Percentiles rank a stretch among this genome's conserved stretches.
Conservation (phyloP, 2,113 vertebrate genomes). For the Centropus unirufus region DNA sequence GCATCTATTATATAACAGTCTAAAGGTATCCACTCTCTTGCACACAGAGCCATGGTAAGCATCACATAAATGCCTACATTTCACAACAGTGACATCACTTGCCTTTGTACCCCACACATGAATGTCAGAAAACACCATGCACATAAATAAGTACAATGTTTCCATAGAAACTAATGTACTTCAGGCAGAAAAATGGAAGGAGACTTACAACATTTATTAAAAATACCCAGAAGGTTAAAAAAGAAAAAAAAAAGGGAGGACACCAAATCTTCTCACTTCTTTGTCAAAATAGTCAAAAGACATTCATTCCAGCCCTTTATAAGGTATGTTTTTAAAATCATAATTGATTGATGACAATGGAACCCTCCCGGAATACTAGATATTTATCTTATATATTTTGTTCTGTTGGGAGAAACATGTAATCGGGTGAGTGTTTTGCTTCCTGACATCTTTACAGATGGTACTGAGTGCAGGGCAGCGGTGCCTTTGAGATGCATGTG, state of each 20-base stretch:
- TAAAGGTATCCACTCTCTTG: not conserved
- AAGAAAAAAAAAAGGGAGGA: not conserved
- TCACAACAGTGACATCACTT: constrained; percentile 33
- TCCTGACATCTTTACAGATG: not conserved
- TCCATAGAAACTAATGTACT: constrained; percentile 62
- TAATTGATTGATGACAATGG: not conserved
- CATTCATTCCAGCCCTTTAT: not conserved
- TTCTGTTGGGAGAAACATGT: not conserved
- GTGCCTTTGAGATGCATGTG: fast-evolving
- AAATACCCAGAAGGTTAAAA: not conserved
- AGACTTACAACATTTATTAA: constrained; percentile 4
- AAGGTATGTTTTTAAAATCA: not conserved
- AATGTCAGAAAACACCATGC: constrained; percentile 36
- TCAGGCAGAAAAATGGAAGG: constrained; percentile 28
- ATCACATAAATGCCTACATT: constrained; percentile 16
- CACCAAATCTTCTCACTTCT: not conserved
- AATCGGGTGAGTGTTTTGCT: not conserved
- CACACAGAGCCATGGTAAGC: not conserved
- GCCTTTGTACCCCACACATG: constrained; percentile 25
- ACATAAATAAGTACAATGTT: constrained; percentile 46
- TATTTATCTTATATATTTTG: not conserved
- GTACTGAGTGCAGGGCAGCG: not conserved
- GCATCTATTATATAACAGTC: not conserved
- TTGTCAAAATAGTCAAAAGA: not conserved
- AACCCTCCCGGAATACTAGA: not conserved